phyloP scores from a whole-genome alignment of 2,888 invertebrate species.

The Nasonia oneida region DNA sequence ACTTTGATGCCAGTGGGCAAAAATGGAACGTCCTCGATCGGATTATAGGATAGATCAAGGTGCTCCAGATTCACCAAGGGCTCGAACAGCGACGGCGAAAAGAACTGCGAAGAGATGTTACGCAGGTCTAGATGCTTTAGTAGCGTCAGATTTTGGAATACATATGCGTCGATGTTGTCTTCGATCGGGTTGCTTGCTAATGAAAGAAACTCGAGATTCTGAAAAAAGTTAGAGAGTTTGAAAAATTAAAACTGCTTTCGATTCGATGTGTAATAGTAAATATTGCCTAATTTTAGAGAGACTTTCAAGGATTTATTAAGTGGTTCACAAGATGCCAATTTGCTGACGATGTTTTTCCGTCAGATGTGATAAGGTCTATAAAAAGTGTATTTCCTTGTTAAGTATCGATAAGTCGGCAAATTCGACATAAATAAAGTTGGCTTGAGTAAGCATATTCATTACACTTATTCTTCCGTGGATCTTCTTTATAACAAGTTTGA shows the following conservation, averaged over 20 bases:
- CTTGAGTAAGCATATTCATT: background rate
- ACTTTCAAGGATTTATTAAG: too few relatives aligned
- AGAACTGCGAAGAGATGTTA: conserved; percentile 70
- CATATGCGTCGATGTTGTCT: conserved; percentile 74
- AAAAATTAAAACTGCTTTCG: background rate
- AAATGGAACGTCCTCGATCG: conserved; percentile 81
- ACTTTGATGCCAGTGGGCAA: conserved; percentile 82
- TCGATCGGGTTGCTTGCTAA: conserved; percentile 74
- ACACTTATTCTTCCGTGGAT: background rate
- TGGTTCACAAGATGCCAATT: background rate
- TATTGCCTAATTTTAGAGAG: too few relatives aligned
- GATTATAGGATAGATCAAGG: conserved; percentile 79
- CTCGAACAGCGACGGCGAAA: conserved; percentile 71
- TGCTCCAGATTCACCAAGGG: conserved; percentile 69
- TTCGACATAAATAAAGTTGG: background rate
- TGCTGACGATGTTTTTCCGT: background rate
- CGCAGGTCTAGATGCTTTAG: conserved; percentile 71
- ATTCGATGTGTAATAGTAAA: too few relatives aligned
- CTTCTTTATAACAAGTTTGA: too few relatives aligned
- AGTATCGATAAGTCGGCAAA: background rate
- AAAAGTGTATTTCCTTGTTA: background rate
- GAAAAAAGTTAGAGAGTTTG: background rate
- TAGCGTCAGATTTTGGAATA: conserved; percentile 70
- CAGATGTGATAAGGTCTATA: background rate
- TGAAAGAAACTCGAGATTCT: conserved; percentile 74